Conservation (phyloP, 2,113 vertebrate genomes). For the Amphiprion percula region DNA sequence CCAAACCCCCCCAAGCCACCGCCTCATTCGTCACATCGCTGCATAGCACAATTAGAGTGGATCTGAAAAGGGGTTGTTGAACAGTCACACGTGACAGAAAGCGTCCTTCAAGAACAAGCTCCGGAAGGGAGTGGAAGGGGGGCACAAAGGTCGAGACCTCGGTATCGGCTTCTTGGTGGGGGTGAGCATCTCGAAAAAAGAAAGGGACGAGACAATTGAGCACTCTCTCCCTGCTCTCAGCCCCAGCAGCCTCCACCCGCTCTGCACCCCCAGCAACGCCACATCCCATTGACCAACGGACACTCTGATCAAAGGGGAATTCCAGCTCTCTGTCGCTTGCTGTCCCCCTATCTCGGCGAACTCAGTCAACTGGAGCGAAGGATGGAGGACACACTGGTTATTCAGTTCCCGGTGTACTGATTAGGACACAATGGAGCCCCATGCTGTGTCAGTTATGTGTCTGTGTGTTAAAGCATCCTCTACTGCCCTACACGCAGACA, state of each 20-base stretch:
- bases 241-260: constrained; percentile 33
- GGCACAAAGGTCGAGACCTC: constrained; percentile 67
- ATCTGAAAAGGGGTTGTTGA: constrained; percentile 39
- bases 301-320: constrained; percentile 77
- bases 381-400: constrained; percentile 65
- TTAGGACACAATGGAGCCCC: constrained; percentile 70
- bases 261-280: constrained; percentile 57
- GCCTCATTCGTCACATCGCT: constrained; percentile 14
- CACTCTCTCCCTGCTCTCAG: constrained; percentile 56
- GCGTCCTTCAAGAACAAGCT: constrained; percentile 54
- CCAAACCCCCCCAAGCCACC: neutral
- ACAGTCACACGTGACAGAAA: constrained; percentile 48
- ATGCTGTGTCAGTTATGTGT: constrained; percentile 66
- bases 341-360: constrained; percentile 45
- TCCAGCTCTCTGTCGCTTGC: constrained; percentile 47
- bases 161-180: constrained; percentile 67
- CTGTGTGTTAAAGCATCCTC: constrained; percentile 67
- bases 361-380: constrained; percentile 62
- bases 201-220: constrained; percentile 77
- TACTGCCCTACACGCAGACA: constrained; percentile 16
- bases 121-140: neutral
- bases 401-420: constrained; percentile 61
- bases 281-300: constrained; percentile 75
- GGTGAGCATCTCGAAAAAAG: constrained; percentile 60
- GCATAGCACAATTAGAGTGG: constrained; percentile 52